Evolutionary conservation across 2,113 vertebrate genomes (phyloP).

Genomic region (Ameiurus melas): DNA sequence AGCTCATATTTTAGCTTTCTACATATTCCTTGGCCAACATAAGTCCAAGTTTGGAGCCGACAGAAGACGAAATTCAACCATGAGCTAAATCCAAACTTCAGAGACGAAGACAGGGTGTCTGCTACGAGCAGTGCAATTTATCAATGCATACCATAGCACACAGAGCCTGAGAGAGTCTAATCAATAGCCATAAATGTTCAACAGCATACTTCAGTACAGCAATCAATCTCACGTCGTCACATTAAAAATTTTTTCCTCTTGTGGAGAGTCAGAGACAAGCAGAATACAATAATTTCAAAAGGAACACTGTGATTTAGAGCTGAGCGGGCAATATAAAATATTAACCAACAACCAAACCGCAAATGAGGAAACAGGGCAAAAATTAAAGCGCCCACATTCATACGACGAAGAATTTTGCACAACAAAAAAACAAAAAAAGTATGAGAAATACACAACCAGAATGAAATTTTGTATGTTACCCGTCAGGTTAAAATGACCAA

Average conservation of each 20-base stretch:
- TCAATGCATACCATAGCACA: neutral
- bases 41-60: neutral
- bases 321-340: constrained; percentile 52
- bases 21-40: no score
- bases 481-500: neutral
- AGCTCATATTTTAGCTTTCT: neutral
- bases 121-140: constrained; percentile 14
- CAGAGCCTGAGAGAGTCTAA: neutral
- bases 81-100: neutral
- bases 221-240: neutral
- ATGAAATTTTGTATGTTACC: neutral
- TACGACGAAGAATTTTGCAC: neutral
- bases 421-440: no score
- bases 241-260: neutral
- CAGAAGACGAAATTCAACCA: neutral
- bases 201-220: constrained; percentile 6
- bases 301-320: constrained; percentile 1
- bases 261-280: neutral
- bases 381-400: neutral
- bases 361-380: constrained; percentile 49
- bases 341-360: constrained; percentile 52
- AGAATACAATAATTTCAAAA: neutral
- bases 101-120: neutral
- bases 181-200: constrained; percentile 40
- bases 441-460: neutral